Evolutionary conservation across 2,113 vertebrate species (phyloP), one percentile per base, ranked within the genome.

Genomic region (Gnathonemus longibarbis): DNA sequence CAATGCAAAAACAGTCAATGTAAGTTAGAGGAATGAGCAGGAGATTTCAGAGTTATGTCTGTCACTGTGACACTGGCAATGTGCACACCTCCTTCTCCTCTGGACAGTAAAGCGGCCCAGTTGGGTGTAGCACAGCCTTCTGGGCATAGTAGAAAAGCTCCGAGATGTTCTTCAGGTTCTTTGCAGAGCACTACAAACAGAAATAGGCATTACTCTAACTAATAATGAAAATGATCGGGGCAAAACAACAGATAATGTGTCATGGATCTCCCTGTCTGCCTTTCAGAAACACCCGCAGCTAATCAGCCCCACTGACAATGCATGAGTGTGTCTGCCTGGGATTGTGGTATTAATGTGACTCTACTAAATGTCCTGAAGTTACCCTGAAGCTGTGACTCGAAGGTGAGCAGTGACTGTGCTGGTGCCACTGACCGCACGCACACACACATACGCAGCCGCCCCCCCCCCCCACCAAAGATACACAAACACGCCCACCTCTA

Each of bases 111-210:
- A 99, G 96, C 6, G 98, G 98, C 9, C 98, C 97, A 56, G 98
- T 99, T 87, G 98, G 98, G 94, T 99, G 98, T 50, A 99, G 96
- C 89, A 99, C 98, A 21, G 98, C 98, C 93, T 99, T 99, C 93
- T 99, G 98, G 49, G 98, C 98, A 17, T 99, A 99, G 94, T 99
- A 99, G 94, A 99, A 99, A 49, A 99, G 95, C 92, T 99, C 98
- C 0, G 98, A 99, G 94, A 99, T 99, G 94, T 99, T 99, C 96
- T 99, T 99, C 96, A 99, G 94, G 93, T 98, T 99, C 96, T 99
- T 99, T 19, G 98, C 98, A 92, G 98, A 99, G 95, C 98, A 99
- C 98, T 99, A 91, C 66, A 94, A 94, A 84, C 92, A 93, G 88
- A 92, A 49, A 74, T 6, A n/a, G 19, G 3, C 24, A 9, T 89